Base-by-base conservation (phyloP, 2,888 invertebrate species). In the Spisula solida region DNA sequence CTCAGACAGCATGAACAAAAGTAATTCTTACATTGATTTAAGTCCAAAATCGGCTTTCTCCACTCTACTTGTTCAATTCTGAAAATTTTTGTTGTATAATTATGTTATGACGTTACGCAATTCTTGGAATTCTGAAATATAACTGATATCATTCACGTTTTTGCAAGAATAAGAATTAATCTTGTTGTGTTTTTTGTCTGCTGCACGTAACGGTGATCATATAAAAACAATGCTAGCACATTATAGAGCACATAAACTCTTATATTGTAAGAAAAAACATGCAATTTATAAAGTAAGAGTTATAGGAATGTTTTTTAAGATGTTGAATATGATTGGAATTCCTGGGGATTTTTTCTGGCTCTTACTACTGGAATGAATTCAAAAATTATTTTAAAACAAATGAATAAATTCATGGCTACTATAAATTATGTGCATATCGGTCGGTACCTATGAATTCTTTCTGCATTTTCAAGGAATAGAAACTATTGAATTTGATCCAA, bases 141-240 rank as follows among this genome's bases (percentile, higher is more conserved):
- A 66, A 66, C n/a, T 25, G 60, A 25, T 25, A 66, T 5, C 60
- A n/a, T 66, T n/a, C 25, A 66, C 14, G 51, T 6, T 66, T 66
- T 25, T 66, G 12, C 60, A n/a, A 66, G 25, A n/a, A 66, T 66
- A 8, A 25, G 8, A 66, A 66, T 66, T 25, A 66, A 66, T 66
- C 60, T 66, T 66, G 60, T 66, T 66, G 41, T 66, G 41, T 66
- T 66, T 66, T 25, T 25, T 66, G 60, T 66, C 60, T 25, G n/a
- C n/a, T 66, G 25, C 25, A 66, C 25, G 25, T 66, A n/a, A 25
- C 6, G 10, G 60, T 66, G 60, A 66, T 10, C 0, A n/a, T 66
- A 25, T 66, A 10, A 25, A 66, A 10, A 25, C 60, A 66, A n/a
- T 66, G 6, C n/a, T 25, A 25, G 20, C 60, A 66, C n/a, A 8